Evolutionary conservation across 2,888 invertebrate genomes (phyloP), one percentile per base, ranked within the genome.

Genomic region (Brenthis daphne): DNA sequence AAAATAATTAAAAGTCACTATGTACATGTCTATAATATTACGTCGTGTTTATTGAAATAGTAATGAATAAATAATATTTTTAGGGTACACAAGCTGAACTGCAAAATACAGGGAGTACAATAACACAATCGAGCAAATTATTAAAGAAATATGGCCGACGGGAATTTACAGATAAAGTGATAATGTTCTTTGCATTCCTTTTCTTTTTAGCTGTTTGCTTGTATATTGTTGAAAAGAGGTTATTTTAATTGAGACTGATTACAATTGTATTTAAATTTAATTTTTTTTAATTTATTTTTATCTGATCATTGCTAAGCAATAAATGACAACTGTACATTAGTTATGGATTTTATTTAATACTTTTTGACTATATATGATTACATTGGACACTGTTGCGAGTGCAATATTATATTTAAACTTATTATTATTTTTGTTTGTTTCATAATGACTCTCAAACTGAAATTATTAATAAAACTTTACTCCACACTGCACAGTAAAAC

Each of bases 151-250:
- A 99, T 83, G 98, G 98, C 3, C 93, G 99, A 65, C 94, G 99
- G 51, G 99, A 99, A 90, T 96, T 98, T 74, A 99, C 99, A 0
- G 99, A 99, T 84, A 99, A 98, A 93, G 95, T 98, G 68, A 94
- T 99, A 11, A 94, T 98, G 82, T 95, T 96, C 77, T 95, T 98
- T 81, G 97, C 98, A 70, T 96, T 98, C 85, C 94, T 95, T 5
- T 97, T 98, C 89, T 98, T 98, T 85, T 90, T 98, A 76, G 97
- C 97, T 14, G 98, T 98, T 77, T 98, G 98, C 57, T 92, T 98
- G 78, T 99, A 99, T 82, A 97, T 99, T 79, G 94, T 99, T 61
- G 98, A 98, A 82, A 98, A 98, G 85, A 94, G 99, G 80, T 85
- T 98, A 74, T 97, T 97, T 89, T 97, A 87, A 82, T 70, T 60